Base-by-base conservation (phyloP, 1,140 invertebrate genomes). In the Trichonephila inaurata region DNA sequence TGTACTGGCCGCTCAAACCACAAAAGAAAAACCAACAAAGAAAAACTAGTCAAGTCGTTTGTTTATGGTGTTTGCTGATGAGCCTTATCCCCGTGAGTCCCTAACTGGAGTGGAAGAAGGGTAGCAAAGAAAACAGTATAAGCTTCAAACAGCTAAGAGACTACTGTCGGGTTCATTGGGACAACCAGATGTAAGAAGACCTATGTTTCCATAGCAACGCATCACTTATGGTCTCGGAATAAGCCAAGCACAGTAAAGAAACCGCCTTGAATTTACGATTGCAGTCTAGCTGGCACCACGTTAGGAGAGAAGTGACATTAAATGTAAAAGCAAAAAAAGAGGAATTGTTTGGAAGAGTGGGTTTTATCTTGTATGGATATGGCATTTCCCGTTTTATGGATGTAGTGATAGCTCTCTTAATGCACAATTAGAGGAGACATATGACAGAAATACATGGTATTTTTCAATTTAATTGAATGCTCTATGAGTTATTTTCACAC, bases 21-120 rank as follows among this genome's bases (percentile, higher is more conserved):
- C 81, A 82, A 40, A 18, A 33, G 21, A 69, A 24, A 69, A 28
- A n/a, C 44, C 24, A 61, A 21, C 18, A 51, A 66, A 51, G 44
- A 62, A 66, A 88, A 64, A 44, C 86, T 1, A n/a, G 86, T 61
- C 83, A 85, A 85, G 44, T 85, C 44, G 83, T 85, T 88, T 88
- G 62, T 88, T 88, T 88, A 88, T 88, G 86, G 60, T 88, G 86
- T 88, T 88, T 88, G 86, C 60, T 88, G 86, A 88, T 88, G 86
- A 88, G 61, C 60, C 60, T 44, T 8, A 33, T 88, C 33, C 60
- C 86, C 60, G 4, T 24, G 51, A 28, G 66, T 28, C 66, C 66
- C n/a, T 10, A 24, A 69, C 66, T 14, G 64, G 19, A 77, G 72
- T 7, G 28, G 24, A 33, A 7, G 28, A 77, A 33, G 28, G 33